These are phyloP conservation scores for Diplazon laetatorius DNA, from an alignment of 2,888 invertebrate genomes.

Conservation along the genomic window DNA sequence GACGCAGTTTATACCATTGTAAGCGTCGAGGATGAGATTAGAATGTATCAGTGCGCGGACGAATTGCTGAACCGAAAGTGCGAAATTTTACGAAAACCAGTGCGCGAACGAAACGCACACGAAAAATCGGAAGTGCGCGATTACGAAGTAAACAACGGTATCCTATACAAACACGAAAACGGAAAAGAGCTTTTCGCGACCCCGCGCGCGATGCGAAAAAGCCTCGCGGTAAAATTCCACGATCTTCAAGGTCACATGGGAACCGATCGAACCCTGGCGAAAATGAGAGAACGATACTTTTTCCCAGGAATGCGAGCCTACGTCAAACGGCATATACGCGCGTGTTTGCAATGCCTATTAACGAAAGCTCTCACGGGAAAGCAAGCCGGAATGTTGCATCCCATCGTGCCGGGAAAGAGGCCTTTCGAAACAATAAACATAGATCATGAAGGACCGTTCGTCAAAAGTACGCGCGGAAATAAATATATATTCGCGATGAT, in stretches of 20 bases:
- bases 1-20: conserved; percentile 45
- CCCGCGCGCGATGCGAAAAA: conserved; percentile 42
- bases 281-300: too few relatives aligned
- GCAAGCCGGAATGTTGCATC: conserved; percentile 60
- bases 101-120: conserved; percentile 5
- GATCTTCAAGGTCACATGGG: too few relatives aligned
- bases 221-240: conserved; percentile 44
- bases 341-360: too few relatives aligned
- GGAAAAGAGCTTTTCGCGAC: conserved; percentile 39
- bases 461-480: conserved; percentile 5
- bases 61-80: conserved; percentile 5
- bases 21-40: conserved; percentile 26
- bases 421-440: conserved; percentile 60
- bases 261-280: too few relatives aligned
- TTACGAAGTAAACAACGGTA: conserved; percentile 4
- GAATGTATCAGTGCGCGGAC: conserved; percentile 23
- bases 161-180: conserved; percentile 28
- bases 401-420: conserved; percentile 57
- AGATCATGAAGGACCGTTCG: conserved; percentile 64
- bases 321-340: too few relatives aligned
- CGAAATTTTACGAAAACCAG: conserved; percentile 10
- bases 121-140: conserved; percentile 28
- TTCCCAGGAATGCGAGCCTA: too few relatives aligned
- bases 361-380: conserved; percentile 42
- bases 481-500: conserved; percentile 1